Evolutionary conservation across 2,888 invertebrate genomes (phyloP).

Genomic region (Zygogramma bicolorata): DNA sequence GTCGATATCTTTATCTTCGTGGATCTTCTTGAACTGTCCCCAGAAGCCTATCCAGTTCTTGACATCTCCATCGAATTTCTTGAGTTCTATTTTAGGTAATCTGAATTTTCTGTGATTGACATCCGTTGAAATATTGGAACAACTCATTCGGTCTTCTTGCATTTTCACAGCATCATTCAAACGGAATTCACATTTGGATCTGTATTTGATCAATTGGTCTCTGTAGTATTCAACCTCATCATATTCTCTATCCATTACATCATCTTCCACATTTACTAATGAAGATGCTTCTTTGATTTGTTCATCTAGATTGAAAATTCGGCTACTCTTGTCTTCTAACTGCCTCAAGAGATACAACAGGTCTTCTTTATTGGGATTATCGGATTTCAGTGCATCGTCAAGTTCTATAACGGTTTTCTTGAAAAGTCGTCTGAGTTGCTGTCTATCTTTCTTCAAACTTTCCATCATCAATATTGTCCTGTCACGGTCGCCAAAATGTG

Average conservation of each 20-base stretch:
- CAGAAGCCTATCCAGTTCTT: conserved; percentile 27
- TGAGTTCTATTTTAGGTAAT: neutral
- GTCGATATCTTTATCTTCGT: conserved; percentile 25
- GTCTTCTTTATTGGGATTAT: too few relatives aligned
- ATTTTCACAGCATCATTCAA: neutral
- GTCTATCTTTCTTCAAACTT: too few relatives aligned
- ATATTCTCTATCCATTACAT: neutral
- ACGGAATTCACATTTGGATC: neutral
- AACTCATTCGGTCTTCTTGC: neutral
- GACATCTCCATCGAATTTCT: conserved; percentile 18
- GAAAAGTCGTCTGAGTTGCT: too few relatives aligned
- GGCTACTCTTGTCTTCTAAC: neutral
- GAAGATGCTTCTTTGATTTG: neutral
- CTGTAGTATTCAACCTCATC: neutral
- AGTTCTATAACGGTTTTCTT: too few relatives aligned
- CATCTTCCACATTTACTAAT: neutral
- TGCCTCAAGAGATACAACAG: too few relatives aligned
- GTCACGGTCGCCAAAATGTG: too few relatives aligned
- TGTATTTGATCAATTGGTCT: neutral
- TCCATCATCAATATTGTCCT: too few relatives aligned
- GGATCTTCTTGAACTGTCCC: conserved; percentile 29
- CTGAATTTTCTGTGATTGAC: neutral
- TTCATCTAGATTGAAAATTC: neutral
- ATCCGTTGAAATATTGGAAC: neutral
- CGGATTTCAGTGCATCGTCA: too few relatives aligned